Evolutionary conservation across 1,140 invertebrate species (phyloP), one percentile per base, ranked within the genome.

Genomic region (Microplitis demolitor): DNA sequence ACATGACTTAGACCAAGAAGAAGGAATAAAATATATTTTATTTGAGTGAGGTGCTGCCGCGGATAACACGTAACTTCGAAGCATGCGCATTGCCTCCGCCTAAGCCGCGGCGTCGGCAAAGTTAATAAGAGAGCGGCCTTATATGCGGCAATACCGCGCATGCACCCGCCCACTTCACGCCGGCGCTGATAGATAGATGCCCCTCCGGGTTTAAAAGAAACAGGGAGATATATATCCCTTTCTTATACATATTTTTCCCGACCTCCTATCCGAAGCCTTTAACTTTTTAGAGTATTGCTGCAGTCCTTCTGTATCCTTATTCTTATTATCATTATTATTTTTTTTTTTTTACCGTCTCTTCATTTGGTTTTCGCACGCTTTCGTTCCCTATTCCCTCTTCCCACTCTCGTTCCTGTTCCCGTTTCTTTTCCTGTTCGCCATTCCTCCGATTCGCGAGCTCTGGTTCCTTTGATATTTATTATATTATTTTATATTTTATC

Each of bases 161-260:
- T 87, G 86, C 86, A 81, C 83, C 84, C 85, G 85, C 85, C 85
- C 86, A 87, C 85, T 87, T 87, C 85, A 86, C 86, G 84, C 86
- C 85, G 84, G 84, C 85, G 86, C 86, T 87, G 85, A 87, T 87
- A 87, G 85, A 87, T 87, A 87, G 85, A 86, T 86, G 84, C 83
- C 80, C 83, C 82, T 81, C 79, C 80, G 80, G 78, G 76, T 45
- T 9, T 45, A 45, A 45, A 45, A 45, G 39, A 45, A 45, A 45
- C 39, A 45, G 39, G 39, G 39, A 45, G 6, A 45, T 11, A 45
- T 45, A 45, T 11, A 45, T 45, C 6, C 39, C 78, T 75, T 68
- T 72, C 69, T 75, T 74, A 70, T 77, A 76, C 75, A 66, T 72
- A 60, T 66, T 33, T 50, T 56, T 51, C 31, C 61, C 51, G 6